Percentiles rank a stretch among this genome's conserved stretches.
phyloP scores from a whole-genome alignment of 2,797 vertebrate genomes.

The Ctenopoma kingsleyae region DNA sequence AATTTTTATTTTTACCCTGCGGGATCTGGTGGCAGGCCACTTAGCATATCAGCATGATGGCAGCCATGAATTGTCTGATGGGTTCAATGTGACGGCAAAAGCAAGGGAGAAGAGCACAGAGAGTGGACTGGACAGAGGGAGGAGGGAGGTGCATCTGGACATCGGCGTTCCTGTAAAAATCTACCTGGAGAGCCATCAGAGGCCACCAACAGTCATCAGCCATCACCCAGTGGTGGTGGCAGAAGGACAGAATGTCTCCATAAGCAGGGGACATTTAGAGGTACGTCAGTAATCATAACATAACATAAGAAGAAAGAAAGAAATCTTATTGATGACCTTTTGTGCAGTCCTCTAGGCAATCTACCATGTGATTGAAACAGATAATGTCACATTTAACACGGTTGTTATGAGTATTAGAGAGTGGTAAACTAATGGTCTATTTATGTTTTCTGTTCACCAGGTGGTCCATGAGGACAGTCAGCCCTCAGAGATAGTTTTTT shows the following conservation, averaged over 20 bases:
- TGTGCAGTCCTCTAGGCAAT: no score
- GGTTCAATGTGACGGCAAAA: slow-evolving; percentile 86
- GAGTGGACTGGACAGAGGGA: slow-evolving; percentile 37
- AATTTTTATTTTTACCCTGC: slow-evolving; percentile 85
- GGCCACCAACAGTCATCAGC: slow-evolving; percentile 76
- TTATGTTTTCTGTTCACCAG: slow-evolving; percentile 44
- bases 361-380: no score
- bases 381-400: no score
- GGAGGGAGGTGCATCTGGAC: slow-evolving; percentile 76
- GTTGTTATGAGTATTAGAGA: no score
- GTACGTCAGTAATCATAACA: slow-evolving; percentile 68
- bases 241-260: slow-evolving; percentile 88
- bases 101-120: slow-evolving; percentile 69
- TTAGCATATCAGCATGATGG: slow-evolving; percentile 87
- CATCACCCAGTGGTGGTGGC: slow-evolving; percentile 86
- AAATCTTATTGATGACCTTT: neutral
- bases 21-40: slow-evolving; percentile 81
- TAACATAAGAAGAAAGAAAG: neutral
- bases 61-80: slow-evolving; percentile 81
- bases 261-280: slow-evolving; percentile 85
- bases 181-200: slow-evolving; percentile 87
- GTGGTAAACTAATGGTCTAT: neutral
- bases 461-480: slow-evolving; percentile 86
- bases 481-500: slow-evolving; percentile 87
- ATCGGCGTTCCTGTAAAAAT: slow-evolving; percentile 82